A percentile compares a stretch with the other conserved stretches of the same genome.
These are phyloP conservation scores for Chromis chromis DNA, from an alignment of 2,797 vertebrate genomes.

Conservation along the genomic window DNA sequence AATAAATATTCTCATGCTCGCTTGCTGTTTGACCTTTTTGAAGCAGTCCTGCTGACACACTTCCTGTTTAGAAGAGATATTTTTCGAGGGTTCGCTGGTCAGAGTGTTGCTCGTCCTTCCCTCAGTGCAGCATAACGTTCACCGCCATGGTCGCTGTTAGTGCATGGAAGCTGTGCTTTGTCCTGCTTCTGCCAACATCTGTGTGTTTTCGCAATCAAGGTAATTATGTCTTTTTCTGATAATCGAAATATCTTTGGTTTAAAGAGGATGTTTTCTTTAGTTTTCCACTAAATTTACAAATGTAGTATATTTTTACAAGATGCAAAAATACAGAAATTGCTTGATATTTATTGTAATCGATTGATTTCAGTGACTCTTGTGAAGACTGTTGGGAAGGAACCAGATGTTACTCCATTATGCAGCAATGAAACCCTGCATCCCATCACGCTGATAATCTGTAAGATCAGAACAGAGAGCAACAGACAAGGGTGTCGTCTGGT, in stretches of 20 bases:
- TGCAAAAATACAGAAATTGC: too few relatives aligned
- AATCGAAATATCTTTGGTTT: too few relatives aligned
- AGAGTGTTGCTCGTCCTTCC: too few relatives aligned
- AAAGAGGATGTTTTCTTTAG: background rate
- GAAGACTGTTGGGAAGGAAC: background rate
- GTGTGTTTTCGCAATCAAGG: background rate
- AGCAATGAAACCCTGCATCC: fast-evolving
- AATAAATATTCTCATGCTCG: too few relatives aligned
- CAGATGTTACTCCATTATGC: background rate
- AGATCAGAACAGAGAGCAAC: fast-evolving
- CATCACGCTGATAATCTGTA: fast-evolving
- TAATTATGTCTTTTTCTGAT: background rate
- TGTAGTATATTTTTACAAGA: too few relatives aligned
- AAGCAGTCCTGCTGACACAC: too few relatives aligned
- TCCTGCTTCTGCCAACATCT: constrained; percentile 16
- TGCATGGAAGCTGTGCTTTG: constrained; percentile 7
- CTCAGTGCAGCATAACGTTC: too few relatives aligned
- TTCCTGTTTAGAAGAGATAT: too few relatives aligned
- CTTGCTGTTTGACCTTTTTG: too few relatives aligned
- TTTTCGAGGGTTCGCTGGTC: too few relatives aligned
- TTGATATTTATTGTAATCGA: background rate
- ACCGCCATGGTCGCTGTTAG: too few relatives aligned
- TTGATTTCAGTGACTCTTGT: constrained; percentile 2
- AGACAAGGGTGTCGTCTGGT: fast-evolving
- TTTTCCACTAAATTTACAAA: too few relatives aligned